These are phyloP conservation scores for Turdus rufiventris DNA, from an alignment of 2,113 vertebrate species.

Conservation along the genomic window DNA sequence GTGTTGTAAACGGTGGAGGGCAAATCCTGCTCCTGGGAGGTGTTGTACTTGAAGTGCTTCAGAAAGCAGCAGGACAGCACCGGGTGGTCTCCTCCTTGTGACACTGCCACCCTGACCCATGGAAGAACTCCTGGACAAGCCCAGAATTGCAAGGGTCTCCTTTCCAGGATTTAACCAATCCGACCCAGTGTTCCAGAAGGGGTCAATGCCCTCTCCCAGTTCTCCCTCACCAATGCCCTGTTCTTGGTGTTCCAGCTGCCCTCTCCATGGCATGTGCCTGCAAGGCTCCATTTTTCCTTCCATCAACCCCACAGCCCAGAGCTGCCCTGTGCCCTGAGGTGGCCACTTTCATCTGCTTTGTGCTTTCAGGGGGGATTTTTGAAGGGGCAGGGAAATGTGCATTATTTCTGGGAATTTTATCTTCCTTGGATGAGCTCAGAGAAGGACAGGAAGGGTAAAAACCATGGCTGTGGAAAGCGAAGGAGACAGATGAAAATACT, in stretches of 20 bases:
- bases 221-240: background rate
- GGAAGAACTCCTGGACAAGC: background rate
- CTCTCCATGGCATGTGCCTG: background rate
- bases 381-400: background rate
- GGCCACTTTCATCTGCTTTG: background rate
- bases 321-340: background rate
- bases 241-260: background rate
- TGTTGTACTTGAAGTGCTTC: background rate
- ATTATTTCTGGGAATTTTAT: background rate
- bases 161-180: background rate
- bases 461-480: background rate
- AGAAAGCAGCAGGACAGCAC: background rate
- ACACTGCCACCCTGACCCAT: background rate
- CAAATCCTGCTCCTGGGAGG: background rate
- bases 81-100: rapidly evolving
- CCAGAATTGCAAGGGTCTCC: background rate
- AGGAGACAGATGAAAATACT: background rate
- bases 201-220: background rate
- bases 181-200: background rate
- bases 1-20: no score
- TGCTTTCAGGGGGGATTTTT: background rate
- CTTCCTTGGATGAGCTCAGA: background rate
- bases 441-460: background rate
- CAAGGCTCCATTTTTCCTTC: background rate
- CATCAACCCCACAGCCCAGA: background rate